A percentile compares a stretch with the other conserved stretches of the same genome.
phyloP scores from a whole-genome alignment of 2,113 vertebrate genomes.

The Rhipidura dahli region DNA sequence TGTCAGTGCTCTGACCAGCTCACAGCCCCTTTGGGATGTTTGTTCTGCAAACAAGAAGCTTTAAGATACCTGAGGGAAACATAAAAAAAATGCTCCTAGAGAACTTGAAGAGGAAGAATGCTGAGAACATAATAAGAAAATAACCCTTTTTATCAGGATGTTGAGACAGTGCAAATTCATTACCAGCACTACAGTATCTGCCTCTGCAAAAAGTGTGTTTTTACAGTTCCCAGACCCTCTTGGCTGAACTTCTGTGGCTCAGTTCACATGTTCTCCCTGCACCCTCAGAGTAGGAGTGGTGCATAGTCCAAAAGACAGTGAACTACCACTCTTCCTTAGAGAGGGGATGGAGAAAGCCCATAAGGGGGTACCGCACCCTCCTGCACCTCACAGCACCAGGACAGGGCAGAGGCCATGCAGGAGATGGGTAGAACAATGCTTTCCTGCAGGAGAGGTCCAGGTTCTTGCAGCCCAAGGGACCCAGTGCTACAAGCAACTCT shows the following conservation, averaged over 20 bases:
- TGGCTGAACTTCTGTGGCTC: accelerated
- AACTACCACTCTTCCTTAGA: background rate
- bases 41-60: conserved; percentile 4
- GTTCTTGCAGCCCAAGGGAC: background rate
- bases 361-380: accelerated
- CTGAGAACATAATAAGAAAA: background rate
- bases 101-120: background rate
- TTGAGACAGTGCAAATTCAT: background rate
- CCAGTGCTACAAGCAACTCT: background rate
- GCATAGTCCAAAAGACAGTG: background rate
- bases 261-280: background rate
- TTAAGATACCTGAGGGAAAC: conserved; percentile 27
- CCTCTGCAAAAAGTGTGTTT: background rate
- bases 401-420: background rate
- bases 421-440: background rate
- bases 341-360: background rate
- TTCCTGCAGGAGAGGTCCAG: background rate
- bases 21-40: background rate
- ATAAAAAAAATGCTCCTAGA: background rate
- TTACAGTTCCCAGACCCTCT: background rate
- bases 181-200: background rate
- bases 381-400: background rate
- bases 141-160: background rate
- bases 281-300: background rate
- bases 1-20: background rate